Base-by-base conservation (phyloP, 2,797 vertebrate species). In the Pseudochromis fuscus region DNA sequence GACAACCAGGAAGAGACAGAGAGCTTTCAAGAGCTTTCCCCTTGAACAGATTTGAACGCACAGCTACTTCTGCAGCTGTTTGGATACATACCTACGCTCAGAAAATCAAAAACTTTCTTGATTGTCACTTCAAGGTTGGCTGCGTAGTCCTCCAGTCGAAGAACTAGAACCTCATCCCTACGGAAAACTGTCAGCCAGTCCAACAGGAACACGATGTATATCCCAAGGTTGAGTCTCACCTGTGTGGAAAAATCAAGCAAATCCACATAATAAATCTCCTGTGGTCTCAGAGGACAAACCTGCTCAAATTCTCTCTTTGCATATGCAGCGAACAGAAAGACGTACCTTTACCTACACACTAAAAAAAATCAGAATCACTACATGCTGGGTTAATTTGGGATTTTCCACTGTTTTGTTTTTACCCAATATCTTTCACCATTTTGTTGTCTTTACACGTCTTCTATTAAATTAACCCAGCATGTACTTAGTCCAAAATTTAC, bases 131-230 rank as follows among this genome's bases (percentile, higher is more conserved):
- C 95, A 67, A 96, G 90, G 23, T 96, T 95, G 13, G 94, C 92
- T 5, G 96, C 94, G 0, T 98, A 97, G 88, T 98, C 96, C 80
- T 99, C 97, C 46, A 99, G 91, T 18, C 94, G 95, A 16, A 99
- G 93, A 57, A 98, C 93, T 7, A 98, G 90, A 64, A 99, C 94
- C 89, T 98, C 97, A 16, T 97, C 94, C 46, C 91, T 94, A 1
- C 80, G 88, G 83, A 96, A 98, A 75, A 98, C 93, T 0, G 95
- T 93, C 71, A 98, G 90, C 97, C 97, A 99, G 90, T 99, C 97
- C 90, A 96, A 87, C n/a, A 99, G 86, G 79, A 96, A 98, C 50
- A 98, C 93, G 0, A 95, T 94, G 5, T 99, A 99, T 50, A 98
- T 89, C 3, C 97, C 97, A 0, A 98, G 92, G 78, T 95, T 94